phyloP scores from a whole-genome alignment of 2,888 invertebrate species.

The Meghimatium bilineatum region DNA sequence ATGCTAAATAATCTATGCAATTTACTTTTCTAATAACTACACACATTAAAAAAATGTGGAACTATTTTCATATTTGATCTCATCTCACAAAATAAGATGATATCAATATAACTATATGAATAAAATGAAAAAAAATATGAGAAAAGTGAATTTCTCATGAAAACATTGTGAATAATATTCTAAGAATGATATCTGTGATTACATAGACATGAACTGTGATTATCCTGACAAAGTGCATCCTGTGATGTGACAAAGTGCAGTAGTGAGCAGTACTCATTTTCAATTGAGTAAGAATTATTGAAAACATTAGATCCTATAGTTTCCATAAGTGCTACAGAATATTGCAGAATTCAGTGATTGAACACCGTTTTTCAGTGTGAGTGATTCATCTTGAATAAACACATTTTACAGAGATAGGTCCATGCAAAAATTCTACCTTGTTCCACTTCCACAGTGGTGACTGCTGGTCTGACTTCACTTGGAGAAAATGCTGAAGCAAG shows the following conservation, averaged over 20 bases:
- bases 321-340: not conserved
- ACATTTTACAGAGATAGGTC: not conserved
- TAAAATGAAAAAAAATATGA: too few relatives aligned
- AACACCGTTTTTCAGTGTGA: not conserved
- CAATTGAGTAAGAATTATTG: not conserved
- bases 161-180: not conserved
- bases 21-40: too few relatives aligned
- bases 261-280: not conserved
- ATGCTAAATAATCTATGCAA: too few relatives aligned
- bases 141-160: too few relatives aligned
- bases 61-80: too few relatives aligned
- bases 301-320: not conserved
- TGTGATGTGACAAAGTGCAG: too few relatives aligned
- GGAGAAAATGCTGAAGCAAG: not conserved
- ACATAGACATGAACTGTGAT: not conserved
- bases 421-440: slow-evolving; percentile 25
- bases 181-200: not conserved
- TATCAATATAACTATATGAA: too few relatives aligned
- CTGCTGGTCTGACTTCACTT: not conserved
- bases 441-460: not conserved
- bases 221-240: not conserved
- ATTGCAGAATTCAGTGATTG: not conserved
- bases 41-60: too few relatives aligned
- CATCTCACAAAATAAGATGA: too few relatives aligned
- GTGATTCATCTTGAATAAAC: not conserved